A percentile compares a stretch with the other conserved stretches of the same genome.
Evolutionary conservation across 2,113 vertebrate genomes (phyloP).

Genomic region (Sylvia atricapilla): DNA sequence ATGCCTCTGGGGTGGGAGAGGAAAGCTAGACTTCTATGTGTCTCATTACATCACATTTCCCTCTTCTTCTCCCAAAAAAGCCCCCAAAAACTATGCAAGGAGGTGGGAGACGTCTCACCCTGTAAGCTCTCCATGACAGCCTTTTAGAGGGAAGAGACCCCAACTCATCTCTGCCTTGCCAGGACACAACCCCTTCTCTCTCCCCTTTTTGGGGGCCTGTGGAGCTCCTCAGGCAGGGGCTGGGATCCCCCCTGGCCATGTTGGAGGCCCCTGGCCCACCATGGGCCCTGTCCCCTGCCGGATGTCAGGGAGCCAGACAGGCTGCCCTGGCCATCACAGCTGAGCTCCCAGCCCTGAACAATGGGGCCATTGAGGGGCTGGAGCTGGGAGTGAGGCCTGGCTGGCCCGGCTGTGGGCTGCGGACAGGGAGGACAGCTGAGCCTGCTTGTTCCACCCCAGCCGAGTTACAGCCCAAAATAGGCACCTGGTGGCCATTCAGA

Average conservation of each 20-base stretch:
- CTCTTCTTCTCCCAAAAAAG: not conserved
- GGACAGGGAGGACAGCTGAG: slow-evolving; percentile 60
- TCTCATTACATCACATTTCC: not conserved
- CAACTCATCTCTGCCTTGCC: rapidly evolving
- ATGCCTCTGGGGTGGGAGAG: not conserved
- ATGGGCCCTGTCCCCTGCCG: not conserved
- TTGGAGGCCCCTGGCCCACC: not conserved
- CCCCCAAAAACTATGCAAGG: not conserved
- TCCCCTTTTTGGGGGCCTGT: not conserved
- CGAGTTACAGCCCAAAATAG: slow-evolving; percentile 66
- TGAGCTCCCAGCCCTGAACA: slow-evolving; percentile 53
- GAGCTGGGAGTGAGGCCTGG: slow-evolving; percentile 18
- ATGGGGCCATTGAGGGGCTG: slow-evolving; percentile 67
- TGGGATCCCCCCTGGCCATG: not conserved
- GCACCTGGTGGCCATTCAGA: not conserved
- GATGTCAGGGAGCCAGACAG: slow-evolving; percentile 51
- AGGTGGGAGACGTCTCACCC: rapidly evolving
- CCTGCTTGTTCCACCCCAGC: slow-evolving; percentile 39
- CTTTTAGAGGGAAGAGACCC: not conserved
- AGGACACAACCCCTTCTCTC: not conserved
- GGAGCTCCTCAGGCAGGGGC: not conserved
- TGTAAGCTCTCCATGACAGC: not conserved
- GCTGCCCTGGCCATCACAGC: not conserved
- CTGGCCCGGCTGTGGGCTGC: slow-evolving; percentile 22
- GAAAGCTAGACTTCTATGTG: rapidly evolving